Evolutionary conservation across 1,140 invertebrate genomes (phyloP), one percentile per base, ranked within the genome.

Genomic region (Drosophila pachea): DNA sequence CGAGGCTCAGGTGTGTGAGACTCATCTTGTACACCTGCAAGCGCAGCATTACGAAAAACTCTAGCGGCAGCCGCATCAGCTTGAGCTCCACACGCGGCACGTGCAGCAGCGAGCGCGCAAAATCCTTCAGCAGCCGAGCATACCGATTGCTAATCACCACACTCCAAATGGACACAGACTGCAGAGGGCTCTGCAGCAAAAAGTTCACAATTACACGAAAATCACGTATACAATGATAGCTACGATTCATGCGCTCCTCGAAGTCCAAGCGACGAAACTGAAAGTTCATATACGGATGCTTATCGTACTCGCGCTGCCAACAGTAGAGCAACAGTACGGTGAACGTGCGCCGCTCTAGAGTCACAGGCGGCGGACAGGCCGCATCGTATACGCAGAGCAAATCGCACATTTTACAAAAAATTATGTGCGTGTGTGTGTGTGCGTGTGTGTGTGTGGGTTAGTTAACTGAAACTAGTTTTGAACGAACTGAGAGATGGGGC

Each of bases 291-390:
- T 78, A 89, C 0, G 88, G 88, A n/a, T 86, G 55, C 36, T 71
- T 40, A 50, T 89, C 88, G 50, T 89, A 89, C 53, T 89, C 88
- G 36, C 79, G 70, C 64, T 89, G 88, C 88, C 88, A 89, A 32
- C 76, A 87, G 11, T 73, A 38, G 1, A 89, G 56, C 49, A 89
- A 49, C 7, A 86, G 14, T 0, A 43, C 14, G 1, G 74, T 75
- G 48, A 89, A 76, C 0, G 50, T 7, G 0, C 70, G 76, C 1
- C 42, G 36, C 16, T 69, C 64, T 2, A 14, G 0, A 2, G 36
- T 40, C 11, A 7, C 3, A 6, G 33, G 2, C 5, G 9, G 4
- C 12, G 2, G 9, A 35, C 59, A 54, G 14, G 5, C 6, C 0
- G 55, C 48, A 66, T 69, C 11, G 22, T 72, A 67, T 0, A 7